Conservation (phyloP, 2,888 invertebrate genomes). For the Drosophila anceps region DNA sequence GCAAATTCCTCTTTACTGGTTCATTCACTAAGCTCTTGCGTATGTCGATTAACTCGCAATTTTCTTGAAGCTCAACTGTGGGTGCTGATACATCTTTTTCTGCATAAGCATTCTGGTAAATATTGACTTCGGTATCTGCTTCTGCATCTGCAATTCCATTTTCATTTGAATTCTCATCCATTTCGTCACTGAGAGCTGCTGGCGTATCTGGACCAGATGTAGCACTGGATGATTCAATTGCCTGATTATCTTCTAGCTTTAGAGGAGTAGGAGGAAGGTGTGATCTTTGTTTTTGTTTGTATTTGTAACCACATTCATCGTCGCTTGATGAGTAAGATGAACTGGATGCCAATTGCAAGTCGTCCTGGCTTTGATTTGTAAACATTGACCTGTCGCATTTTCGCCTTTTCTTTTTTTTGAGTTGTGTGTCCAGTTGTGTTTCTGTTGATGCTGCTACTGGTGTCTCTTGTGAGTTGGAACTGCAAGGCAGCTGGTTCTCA, state of each 20-base stretch:
- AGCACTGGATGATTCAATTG: slow-evolving; percentile 89
- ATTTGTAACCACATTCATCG: slow-evolving; percentile 71
- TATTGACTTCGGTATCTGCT: background rate
- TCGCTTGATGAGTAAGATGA: slow-evolving; percentile 86
- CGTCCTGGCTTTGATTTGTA: slow-evolving; percentile 17
- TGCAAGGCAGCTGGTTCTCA: slow-evolving; percentile 43
- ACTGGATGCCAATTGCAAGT: slow-evolving; percentile 65
- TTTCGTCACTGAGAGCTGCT: slow-evolving; percentile 89
- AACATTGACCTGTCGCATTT: slow-evolving; percentile 8
- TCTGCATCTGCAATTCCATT: slow-evolving; percentile 19
- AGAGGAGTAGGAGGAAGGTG: background rate
- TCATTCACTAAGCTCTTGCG: background rate
- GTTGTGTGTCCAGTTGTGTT: slow-evolving; percentile 54
- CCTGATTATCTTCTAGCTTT: background rate
- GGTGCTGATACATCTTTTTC: background rate
- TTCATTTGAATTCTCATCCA: slow-evolving; percentile 84
- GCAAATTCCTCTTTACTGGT: background rate
- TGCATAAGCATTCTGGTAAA: background rate
- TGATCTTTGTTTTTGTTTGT: background rate
- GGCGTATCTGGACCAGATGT: slow-evolving; percentile 96
- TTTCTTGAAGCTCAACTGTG: background rate
- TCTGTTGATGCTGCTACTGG: background rate
- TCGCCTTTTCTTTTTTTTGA: slow-evolving; percentile 67
- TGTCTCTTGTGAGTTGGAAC: background rate
- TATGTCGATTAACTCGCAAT: background rate